Conservation (phyloP, 2,888 invertebrate genomes). For the Eupithecia exiguata region DNA sequence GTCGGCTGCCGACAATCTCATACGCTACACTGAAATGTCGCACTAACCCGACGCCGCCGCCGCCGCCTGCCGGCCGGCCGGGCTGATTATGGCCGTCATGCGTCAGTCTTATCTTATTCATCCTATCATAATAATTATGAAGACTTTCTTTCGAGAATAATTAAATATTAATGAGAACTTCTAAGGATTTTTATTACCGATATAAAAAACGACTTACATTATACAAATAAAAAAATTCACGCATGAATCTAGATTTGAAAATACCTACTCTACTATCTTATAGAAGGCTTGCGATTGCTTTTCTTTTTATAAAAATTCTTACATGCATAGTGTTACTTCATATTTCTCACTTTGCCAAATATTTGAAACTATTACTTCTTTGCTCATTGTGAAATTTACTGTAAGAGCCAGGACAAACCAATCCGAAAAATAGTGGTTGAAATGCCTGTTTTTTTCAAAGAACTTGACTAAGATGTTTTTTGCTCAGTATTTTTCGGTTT, state of each 20-base stretch:
- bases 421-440: neutral
- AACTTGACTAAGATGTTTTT: no score
- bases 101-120: no score
- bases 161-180: neutral
- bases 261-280: neutral
- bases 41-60: neutral
- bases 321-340: neutral
- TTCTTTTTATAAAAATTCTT: neutral
- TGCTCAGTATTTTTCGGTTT: neutral
- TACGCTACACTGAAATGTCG: neutral
- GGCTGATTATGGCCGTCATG: neutral
- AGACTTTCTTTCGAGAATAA: neutral
- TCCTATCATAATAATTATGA: neutral
- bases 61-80: no score
- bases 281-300: neutral
- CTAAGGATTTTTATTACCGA: neutral
- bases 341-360: conserved; percentile 23
- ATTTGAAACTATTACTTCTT: conserved; percentile 16
- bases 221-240: neutral
- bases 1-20: neutral
- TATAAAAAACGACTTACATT: neutral
- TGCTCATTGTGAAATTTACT: conserved; percentile 28
- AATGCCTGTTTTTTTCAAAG: no score
- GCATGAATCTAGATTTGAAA: neutral
- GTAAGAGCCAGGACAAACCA: neutral